These are phyloP conservation scores for Psittacara wagleri DNA, from an alignment of 2,113 vertebrate genomes.

Conservation along the genomic window DNA sequence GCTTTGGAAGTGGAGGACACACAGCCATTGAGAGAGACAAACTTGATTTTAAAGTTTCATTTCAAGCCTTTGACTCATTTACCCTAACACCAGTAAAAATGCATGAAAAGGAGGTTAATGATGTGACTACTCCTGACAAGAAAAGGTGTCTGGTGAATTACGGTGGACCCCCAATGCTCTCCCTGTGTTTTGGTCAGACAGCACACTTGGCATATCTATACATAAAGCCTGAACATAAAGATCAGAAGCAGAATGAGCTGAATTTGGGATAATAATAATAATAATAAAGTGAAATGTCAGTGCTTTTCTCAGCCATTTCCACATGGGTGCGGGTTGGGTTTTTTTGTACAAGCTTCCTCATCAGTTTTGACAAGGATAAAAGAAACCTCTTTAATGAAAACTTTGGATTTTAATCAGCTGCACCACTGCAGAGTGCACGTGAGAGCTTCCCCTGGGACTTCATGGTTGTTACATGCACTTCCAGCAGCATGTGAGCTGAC, in stretches of 20 bases:
- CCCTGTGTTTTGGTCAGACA: background rate
- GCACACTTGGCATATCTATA: background rate
- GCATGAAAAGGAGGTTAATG: background rate
- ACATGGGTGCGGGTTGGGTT: background rate
- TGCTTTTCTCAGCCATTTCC: background rate
- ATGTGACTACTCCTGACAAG: rapidly evolving
- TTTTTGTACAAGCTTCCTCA: background rate
- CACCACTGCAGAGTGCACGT: background rate
- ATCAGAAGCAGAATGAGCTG: background rate
- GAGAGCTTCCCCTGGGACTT: background rate
- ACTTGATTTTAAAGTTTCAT: background rate
- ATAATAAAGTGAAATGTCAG: background rate
- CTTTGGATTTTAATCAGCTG: background rate
- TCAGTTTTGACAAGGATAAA: background rate
- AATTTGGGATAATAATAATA: background rate
- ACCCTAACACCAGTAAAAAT: background rate
- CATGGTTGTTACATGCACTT: rapidly evolving
- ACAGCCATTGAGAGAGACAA: background rate
- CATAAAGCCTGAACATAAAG: background rate
- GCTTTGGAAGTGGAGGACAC: background rate
- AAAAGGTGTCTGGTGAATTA: background rate
- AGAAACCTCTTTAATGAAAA: background rate
- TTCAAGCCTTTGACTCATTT: background rate
- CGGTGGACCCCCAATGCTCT: background rate
- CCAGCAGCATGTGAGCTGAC: background rate